Base-by-base conservation (phyloP, 1,140 invertebrate species). In the Trissolcus basalis region DNA sequence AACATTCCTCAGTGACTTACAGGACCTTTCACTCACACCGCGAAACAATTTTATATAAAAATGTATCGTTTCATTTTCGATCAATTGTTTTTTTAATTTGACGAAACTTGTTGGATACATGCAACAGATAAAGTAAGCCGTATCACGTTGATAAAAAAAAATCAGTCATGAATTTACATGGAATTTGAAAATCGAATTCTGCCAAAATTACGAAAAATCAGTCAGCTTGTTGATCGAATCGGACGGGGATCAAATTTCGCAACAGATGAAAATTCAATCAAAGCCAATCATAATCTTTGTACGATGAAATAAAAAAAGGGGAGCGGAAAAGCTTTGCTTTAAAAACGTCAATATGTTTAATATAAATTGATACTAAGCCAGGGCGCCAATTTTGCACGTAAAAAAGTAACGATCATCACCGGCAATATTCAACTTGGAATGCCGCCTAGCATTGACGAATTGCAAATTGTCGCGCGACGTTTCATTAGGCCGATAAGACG, bases 401-500 rank as follows among this genome's bases (percentile, higher is more conserved):
- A 11, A n/a, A 39, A 39, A 27, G 6, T n/a, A 27, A 27, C 19
- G 6, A 3, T 27, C 19, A 27, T 27, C 19, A 27, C 2, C 19
- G 19, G 6, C 19, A 27, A 27, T 27, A 27, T 3, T 27, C 19
- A 27, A 27, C 19, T 6, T 3, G 36, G 2, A 39, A 3, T 39
- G 14, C 36, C 47, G 44, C 49, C 35, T 9, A 41, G 53, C 54
- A 68, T 58, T 63, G 69, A 54, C 48, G 36, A 43, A 49, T 41
- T 36, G 36, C 43, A 43, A 32, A 60, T 43, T 59, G 50, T 51
- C 33, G 53, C 53, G 10, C 19, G 64, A 35, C 6, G 47, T n/a
- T 14, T 68, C 32, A 58, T 53, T 68, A 55, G 15, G 32, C 36
- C 45, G 77, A 78, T 78, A 71, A 67, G 55, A 56, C 33, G 60